phyloP scores from a whole-genome alignment of 1,140 invertebrate species.

The Drosophila pseudoobscura region DNA sequence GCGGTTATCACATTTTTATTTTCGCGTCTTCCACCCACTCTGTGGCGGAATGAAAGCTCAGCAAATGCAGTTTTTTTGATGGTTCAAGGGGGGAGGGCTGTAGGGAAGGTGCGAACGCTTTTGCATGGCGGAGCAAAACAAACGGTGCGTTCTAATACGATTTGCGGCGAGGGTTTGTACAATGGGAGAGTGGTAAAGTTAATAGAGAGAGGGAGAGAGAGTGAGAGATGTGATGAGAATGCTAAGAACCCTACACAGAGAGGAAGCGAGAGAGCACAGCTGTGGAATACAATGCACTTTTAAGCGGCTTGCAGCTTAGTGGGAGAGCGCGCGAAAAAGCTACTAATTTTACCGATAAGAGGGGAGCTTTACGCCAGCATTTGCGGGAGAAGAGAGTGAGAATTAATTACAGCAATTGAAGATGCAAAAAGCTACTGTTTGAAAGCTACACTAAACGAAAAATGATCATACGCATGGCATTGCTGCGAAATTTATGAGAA shows the following conservation, averaged over 20 bases:
- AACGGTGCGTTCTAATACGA: conserved; percentile 62
- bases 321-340: conserved; percentile 4
- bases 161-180: conserved; percentile 32
- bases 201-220: too few relatives aligned
- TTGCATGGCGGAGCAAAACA: conserved; percentile 41
- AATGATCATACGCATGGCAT: not conserved
- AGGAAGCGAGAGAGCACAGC: conserved; percentile 5
- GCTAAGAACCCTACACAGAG: too few relatives aligned
- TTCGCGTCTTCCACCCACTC: not conserved
- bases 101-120: conserved; percentile 16
- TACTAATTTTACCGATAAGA: conserved; percentile 42
- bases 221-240: too few relatives aligned
- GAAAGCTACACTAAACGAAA: conserved; percentile 4
- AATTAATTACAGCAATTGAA: conserved; percentile 12
- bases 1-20: conserved; percentile 49
- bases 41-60: conserved; percentile 24
- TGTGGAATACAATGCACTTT: too few relatives aligned
- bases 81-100: not conserved
- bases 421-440: not conserved
- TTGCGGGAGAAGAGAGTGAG: conserved; percentile 7
- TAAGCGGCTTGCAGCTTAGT: too few relatives aligned
- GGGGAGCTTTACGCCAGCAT: conserved; percentile 9
- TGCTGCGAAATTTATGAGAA: too few relatives aligned
- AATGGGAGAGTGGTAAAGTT: not conserved
- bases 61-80: conserved; percentile 22